Percentiles rank a stretch among this genome's conserved stretches.
These are phyloP conservation scores for Kryptopterus vitreolus DNA, from an alignment of 2,797 vertebrate genomes.

Conservation along the genomic window DNA sequence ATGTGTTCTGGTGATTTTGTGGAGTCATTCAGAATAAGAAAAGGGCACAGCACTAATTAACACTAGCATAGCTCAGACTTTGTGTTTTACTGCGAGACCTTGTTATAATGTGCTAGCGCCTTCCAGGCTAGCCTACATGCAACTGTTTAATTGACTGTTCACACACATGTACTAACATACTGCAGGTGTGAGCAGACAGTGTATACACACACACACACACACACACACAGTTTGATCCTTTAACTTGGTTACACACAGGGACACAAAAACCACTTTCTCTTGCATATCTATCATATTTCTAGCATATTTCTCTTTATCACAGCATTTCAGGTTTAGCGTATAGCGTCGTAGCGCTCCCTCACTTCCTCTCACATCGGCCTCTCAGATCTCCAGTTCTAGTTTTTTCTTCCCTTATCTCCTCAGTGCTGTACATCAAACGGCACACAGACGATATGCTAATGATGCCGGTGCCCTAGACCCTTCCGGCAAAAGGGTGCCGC, in stretches of 20 bases:
- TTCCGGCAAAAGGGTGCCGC: slow-evolving; percentile 30
- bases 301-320: not conserved
- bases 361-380: slow-evolving; percentile 41
- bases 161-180: slow-evolving; percentile 23
- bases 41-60: not conserved
- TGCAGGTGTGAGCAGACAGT: slow-evolving; percentile 15
- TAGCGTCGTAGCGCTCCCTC: slow-evolving; percentile 28
- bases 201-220: slow-evolving; percentile 1
- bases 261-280: not conserved
- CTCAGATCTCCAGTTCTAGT: slow-evolving; percentile 31
- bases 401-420: slow-evolving; percentile 36
- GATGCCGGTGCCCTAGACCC: slow-evolving; percentile 34
- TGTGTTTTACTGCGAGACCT: not conserved
- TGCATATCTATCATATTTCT: not conserved
- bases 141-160: not conserved
- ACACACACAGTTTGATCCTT: not conserved
- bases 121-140: not conserved
- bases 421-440: slow-evolving; percentile 43
- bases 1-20: not conserved
- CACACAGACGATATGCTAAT: slow-evolving; percentile 40
- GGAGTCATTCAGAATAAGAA: not conserved
- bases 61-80: not conserved
- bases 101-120: not conserved
- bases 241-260: not conserved
- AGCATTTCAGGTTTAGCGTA: slow-evolving; percentile 34